Conservation (phyloP, 2,113 vertebrate species). For the Periophthalmodon schlosseri region DNA sequence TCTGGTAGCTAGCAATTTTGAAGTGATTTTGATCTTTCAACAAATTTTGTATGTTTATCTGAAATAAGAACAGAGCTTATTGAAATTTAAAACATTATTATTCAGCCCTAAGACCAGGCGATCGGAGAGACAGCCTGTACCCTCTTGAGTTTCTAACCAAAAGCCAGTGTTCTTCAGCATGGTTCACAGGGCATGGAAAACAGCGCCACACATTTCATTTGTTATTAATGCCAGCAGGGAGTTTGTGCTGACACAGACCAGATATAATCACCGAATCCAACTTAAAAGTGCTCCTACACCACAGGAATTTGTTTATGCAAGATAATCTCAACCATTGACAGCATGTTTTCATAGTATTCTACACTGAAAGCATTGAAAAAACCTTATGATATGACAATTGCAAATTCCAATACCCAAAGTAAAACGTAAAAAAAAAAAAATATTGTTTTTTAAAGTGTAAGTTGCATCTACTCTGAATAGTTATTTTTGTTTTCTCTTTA, state of each 20-base stretch:
- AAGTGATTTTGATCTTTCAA: conserved; percentile 23
- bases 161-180: conserved; percentile 65
- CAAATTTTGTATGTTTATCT: conserved; percentile 40
- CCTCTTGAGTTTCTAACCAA: conserved; percentile 66
- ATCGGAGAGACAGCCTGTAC: conserved; percentile 60
- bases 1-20: not conserved
- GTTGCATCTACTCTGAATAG: too few species aligned
- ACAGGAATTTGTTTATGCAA: conserved; percentile 61
- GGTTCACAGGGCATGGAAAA: conserved; percentile 62
- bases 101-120: conserved; percentile 43
- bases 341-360: conserved; percentile 21
- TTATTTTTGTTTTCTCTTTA: too few species aligned
- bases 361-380: not conserved
- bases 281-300: conserved; percentile 46
- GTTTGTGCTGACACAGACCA: conserved; percentile 50
- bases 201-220: conserved; percentile 57
- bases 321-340: conserved; percentile 11
- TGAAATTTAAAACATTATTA: conserved; percentile 57
- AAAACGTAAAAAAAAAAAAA: too few species aligned
- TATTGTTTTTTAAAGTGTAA: too few species aligned
- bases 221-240: conserved; percentile 69
- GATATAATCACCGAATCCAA: conserved; percentile 45
- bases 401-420: too few species aligned
- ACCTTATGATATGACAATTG: conserved; percentile 28
- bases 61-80: conserved; percentile 50